Conservation (phyloP, 2,113 vertebrate genomes). For the Pristiophorus japonicus region DNA sequence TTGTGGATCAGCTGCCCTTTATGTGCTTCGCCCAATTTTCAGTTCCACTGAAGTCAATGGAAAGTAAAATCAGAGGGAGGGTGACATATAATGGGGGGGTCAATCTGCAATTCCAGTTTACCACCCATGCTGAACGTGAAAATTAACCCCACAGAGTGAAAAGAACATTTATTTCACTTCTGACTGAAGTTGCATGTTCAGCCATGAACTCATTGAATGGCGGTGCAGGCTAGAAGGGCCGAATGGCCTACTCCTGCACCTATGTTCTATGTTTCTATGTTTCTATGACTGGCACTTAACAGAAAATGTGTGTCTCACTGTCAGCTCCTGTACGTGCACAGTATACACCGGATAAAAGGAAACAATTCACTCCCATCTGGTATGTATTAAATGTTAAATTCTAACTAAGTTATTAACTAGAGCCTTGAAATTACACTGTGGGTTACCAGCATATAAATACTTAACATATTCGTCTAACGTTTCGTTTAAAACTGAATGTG, state of each 20-base stretch:
- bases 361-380: not conserved
- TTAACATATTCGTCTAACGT: not conserved
- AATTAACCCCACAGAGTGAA: not conserved
- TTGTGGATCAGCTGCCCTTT: not conserved
- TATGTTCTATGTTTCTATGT: too few species aligned
- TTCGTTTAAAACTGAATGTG: not conserved
- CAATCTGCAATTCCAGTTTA: not conserved
- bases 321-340: not conserved
- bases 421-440: not conserved
- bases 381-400: conserved; percentile 1
- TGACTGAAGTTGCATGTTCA: too few species aligned
- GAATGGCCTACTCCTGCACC: too few species aligned
- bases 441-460: not conserved
- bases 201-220: too few species aligned
- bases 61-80: not conserved
- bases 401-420: conserved; percentile 6
- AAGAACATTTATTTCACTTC: not conserved
- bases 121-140: not conserved
- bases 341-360: not conserved
- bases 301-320: not conserved
- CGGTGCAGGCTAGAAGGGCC: too few species aligned
- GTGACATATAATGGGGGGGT: not conserved
- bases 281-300: not conserved
- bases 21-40: not conserved
- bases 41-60: not conserved